A percentile compares a stretch with the other conserved stretches of the same genome.
phyloP scores from a whole-genome alignment of 2,888 invertebrate species.

The Atrina japonica region DNA sequence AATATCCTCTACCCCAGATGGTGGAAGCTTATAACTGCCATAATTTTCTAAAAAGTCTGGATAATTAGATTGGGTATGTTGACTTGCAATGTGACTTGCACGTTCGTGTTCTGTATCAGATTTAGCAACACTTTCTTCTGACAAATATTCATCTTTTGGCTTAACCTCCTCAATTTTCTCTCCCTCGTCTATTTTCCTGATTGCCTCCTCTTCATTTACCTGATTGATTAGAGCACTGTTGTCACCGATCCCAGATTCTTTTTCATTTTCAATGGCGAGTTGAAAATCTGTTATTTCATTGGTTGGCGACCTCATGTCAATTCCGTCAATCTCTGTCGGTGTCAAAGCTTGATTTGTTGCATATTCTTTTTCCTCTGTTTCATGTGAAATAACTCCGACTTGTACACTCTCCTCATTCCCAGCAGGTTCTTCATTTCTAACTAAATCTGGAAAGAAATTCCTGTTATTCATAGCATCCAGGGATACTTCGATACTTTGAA shows the following conservation, averaged over 20 bases:
- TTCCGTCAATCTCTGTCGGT: too few species aligned
- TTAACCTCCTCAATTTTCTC: constrained; percentile 1
- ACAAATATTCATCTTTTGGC: not conserved
- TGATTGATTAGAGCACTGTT: not conserved
- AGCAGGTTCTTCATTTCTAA: too few species aligned
- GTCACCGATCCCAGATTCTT: not conserved
- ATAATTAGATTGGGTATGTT: constrained; percentile 29
- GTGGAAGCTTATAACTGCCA: constrained; percentile 63
- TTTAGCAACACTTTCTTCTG: not conserved
- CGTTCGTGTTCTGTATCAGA: constrained; percentile 15
- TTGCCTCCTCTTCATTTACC: constrained; percentile 1
- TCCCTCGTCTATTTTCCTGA: not conserved
- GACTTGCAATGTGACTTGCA: constrained; percentile 7
- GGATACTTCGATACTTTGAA: too few species aligned
- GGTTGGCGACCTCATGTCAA: too few species aligned
- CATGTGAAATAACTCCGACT: too few species aligned
- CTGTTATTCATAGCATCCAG: too few species aligned
- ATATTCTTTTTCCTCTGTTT: too few species aligned
- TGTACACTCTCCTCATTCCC: too few species aligned
- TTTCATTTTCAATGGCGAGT: too few species aligned
- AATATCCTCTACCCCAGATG: constrained; percentile 63
- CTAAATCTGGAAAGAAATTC: too few species aligned
- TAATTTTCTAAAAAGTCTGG: constrained; percentile 57
- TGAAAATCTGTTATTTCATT: too few species aligned
- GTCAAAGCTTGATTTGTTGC: too few species aligned